Evolutionary conservation across 1,140 invertebrate genomes (phyloP), one percentile per base, ranked within the genome.

Genomic region (Drosophila aff.): DNA sequence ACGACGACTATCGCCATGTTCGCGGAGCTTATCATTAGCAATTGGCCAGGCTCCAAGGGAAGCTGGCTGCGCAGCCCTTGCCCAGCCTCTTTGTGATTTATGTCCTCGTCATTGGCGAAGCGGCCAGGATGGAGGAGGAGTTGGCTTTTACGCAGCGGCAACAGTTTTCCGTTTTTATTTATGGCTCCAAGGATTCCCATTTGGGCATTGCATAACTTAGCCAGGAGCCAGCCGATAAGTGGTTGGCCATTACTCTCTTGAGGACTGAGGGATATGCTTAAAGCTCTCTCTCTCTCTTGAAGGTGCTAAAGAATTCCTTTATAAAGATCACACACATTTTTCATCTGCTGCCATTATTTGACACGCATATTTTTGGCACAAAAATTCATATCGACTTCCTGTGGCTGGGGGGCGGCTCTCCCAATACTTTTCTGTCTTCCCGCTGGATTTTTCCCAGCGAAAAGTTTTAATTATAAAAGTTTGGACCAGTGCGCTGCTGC

Each of bases 401-500:
- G 63, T n/a, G 41, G 55, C 26, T 55, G 31, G 7, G 59, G 23
- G 3, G 21, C 21, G 2, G 8, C 65, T 52, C 53, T 55, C 40
- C 41, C 26, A 21, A 40, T 49, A 33, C 43, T 23, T 76, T 60
- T 69, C 55, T 50, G 28, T 40, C 77, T 49, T 67, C 18, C 26
- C 46, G n/a, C 33, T 73, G 57, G 49, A 77, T 59, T 69, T 69
- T 69, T 79, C 68, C 38, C 81, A 64, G 82, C 36, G 43, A 78
- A 84, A 84, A 84, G 82, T 84, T 84, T 84, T 84, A 84, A 84
- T 84, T 84, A 84, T 78, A 84, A 84, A 84, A 84, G 82, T 84
- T 84, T 69, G 57, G 43, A 21, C 31, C 31, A 46, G 28, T 47
- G 28, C 26, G 69, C 73, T 47, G 69, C 66, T 75, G 82, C 72